A percentile compares a stretch with the other conserved stretches of the same genome.
These are phyloP conservation scores for Meteorus colon DNA, from an alignment of 2,888 invertebrate species.

Conservation along the genomic window DNA sequence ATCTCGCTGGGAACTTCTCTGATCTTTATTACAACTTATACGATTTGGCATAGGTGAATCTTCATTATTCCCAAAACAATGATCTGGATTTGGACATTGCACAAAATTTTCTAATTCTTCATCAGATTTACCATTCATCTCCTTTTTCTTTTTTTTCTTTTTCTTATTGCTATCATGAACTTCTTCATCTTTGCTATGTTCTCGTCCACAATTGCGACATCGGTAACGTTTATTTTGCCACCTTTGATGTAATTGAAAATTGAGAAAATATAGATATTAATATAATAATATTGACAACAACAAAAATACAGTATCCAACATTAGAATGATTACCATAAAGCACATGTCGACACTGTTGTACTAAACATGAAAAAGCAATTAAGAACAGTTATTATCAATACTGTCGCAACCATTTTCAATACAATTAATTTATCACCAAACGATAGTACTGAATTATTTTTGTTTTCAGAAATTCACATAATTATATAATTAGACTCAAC, in stretches of 20 bases:
- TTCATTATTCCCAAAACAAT: neutral
- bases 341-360: constrained; percentile 61
- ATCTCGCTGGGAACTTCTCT: constrained; percentile 6
- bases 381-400: constrained; percentile 60
- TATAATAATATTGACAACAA: constrained; percentile 1
- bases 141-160: constrained; percentile 28
- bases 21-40: neutral
- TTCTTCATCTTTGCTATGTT: constrained; percentile 3
- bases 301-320: neutral
- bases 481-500: neutral
- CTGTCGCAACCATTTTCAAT: constrained; percentile 57
- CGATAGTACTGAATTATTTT: neutral
- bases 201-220: constrained; percentile 44
- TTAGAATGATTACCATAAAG: constrained; percentile 56
- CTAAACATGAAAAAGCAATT: constrained; percentile 64
- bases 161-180: neutral
- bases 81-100: neutral
- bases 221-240: constrained; percentile 58
- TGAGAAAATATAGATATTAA: neutral
- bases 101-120: constrained; percentile 3
- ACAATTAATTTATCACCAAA: neutral
- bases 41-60: neutral
- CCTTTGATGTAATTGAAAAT: constrained; percentile 47
- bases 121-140: constrained; percentile 47
- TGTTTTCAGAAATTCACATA: neutral